Conservation (phyloP, 2,888 invertebrate species). For the Drosophila atripex region DNA sequence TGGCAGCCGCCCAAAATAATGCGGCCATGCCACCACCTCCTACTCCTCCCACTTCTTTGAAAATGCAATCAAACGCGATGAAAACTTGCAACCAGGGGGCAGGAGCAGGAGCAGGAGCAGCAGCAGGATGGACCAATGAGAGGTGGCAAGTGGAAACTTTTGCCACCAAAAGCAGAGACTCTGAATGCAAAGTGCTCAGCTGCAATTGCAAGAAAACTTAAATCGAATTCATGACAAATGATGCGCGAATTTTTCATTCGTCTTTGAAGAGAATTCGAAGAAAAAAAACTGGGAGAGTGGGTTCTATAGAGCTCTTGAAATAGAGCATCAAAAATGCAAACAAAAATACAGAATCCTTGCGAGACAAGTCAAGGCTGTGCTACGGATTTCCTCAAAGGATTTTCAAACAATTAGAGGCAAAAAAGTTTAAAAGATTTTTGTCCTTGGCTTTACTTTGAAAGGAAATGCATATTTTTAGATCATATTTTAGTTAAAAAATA, state of each 20-base stretch:
- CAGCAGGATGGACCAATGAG: too few relatives aligned
- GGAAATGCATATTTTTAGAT: too few relatives aligned
- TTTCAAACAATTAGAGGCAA: too few relatives aligned
- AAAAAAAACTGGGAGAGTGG: neutral
- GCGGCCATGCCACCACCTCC: neutral
- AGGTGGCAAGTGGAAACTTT: slow-evolving; percentile 9
- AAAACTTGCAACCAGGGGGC: slow-evolving; percentile 28
- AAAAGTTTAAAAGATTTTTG: too few relatives aligned
- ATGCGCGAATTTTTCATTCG: slow-evolving; percentile 69
- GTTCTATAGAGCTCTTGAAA: neutral
- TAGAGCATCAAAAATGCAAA: slow-evolving; percentile 11
- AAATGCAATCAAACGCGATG: slow-evolving; percentile 25
- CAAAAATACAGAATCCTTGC: neutral
- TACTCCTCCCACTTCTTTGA: neutral
- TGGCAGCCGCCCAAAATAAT: neutral
- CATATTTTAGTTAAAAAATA: too few relatives aligned
- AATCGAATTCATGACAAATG: slow-evolving; percentile 78
- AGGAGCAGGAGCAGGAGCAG: neutral
- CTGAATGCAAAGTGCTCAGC: slow-evolving; percentile 22
- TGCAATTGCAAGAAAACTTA: slow-evolving; percentile 59
- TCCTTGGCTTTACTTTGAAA: too few relatives aligned
- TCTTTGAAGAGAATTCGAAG: slow-evolving; percentile 7
- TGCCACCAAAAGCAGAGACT: neutral
- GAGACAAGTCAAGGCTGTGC: slow-evolving; percentile 70
- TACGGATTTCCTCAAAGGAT: too few relatives aligned